phyloP scores from a whole-genome alignment of 2,888 invertebrate genomes.

The Calameuta idolon region DNA sequence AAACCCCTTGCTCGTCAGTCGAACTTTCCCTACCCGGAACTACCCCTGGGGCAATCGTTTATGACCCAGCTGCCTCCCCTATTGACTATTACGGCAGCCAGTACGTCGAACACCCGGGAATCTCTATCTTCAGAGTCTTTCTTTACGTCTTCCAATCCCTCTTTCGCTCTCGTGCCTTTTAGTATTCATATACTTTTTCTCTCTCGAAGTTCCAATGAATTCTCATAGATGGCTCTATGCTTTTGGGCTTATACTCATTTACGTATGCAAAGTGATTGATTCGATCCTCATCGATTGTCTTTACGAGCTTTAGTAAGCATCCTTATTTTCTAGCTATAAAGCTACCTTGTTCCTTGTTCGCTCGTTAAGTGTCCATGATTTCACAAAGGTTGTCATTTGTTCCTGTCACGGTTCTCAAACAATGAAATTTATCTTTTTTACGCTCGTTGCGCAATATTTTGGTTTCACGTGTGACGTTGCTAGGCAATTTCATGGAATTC shows the following conservation, averaged over 20 bases:
- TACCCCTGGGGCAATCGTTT: conserved; percentile 22
- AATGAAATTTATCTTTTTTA: neutral
- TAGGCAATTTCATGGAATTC: neutral
- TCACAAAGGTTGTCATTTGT: neutral
- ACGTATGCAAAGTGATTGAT: neutral
- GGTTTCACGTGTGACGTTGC: neutral
- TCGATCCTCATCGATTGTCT: neutral
- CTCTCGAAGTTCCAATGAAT: neutral
- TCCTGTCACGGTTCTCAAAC: neutral
- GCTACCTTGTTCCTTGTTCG: neutral
- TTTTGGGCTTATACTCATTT: neutral
- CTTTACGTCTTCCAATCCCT: neutral
- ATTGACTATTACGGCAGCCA: neutral
- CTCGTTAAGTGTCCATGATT: neutral
- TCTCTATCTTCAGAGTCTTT: neutral
- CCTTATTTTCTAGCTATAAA: neutral
- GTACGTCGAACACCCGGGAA: neutral
- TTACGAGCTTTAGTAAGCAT: neutral
- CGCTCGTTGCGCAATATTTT: neutral
- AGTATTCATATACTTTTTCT: neutral
- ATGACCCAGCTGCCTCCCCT: conserved; percentile 12
- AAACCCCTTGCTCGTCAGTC: neutral
- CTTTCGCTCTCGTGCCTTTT: neutral
- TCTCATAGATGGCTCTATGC: neutral
- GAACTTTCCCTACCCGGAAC: conserved; percentile 20